Evolutionary conservation across 2,113 vertebrate genomes (phyloP).

Genomic region (Anthoscopus minutus): DNA sequence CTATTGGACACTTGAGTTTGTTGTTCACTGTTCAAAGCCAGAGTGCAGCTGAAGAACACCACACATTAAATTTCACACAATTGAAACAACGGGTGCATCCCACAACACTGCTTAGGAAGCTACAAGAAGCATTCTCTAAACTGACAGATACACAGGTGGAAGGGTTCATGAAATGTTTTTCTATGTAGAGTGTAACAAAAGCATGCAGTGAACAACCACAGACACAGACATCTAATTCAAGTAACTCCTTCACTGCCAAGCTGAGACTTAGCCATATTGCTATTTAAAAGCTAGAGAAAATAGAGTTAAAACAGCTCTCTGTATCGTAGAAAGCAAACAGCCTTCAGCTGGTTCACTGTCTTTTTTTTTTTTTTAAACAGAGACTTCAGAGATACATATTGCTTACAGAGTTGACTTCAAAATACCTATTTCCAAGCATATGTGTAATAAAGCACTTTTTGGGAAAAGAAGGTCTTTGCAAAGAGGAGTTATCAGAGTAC

Average conservation of each 20-base stretch:
- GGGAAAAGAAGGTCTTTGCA: background rate
- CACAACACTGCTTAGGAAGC: background rate
- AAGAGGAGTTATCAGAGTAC: background rate
- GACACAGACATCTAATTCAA: background rate
- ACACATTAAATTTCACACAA: background rate
- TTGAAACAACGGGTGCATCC: background rate
- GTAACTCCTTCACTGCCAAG: background rate
- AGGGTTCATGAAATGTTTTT: background rate
- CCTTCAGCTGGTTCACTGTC: background rate
- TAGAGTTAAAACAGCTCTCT: background rate
- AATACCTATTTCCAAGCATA: background rate
- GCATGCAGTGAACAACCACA: background rate
- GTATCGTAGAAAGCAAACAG: background rate
- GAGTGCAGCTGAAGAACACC: background rate
- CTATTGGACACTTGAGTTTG: background rate
- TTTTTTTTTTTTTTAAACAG: background rate
- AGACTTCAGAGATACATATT: background rate
- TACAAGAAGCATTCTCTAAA: background rate
- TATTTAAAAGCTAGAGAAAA: background rate
- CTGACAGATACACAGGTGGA: background rate
- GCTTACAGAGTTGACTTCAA: background rate
- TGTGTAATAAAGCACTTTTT: background rate
- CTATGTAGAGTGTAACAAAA: rapidly evolving
- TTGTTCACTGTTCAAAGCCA: rapidly evolving
- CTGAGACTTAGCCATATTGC: background rate